Evolutionary conservation across 1,140 invertebrate species (phyloP), one percentile per base, ranked within the genome.

Genomic region (Cepaea nemoralis): DNA sequence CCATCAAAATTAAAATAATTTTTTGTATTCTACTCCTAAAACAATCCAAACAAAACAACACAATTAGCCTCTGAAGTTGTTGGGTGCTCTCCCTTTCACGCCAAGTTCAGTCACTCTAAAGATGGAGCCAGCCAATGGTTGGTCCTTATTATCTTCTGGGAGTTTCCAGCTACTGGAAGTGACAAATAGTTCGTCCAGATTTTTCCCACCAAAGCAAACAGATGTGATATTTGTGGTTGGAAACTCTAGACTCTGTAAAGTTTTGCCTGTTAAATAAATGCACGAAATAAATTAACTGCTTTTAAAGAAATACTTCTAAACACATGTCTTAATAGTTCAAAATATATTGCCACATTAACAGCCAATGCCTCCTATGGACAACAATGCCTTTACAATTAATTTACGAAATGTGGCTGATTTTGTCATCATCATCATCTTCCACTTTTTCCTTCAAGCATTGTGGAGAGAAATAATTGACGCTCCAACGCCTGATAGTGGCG

Each of bases 211-310:
- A 89, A 95, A 97, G 77, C 94, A 94, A 0, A 93, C 94, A 0
- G 96, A 96, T 0, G 96, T 97, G 6, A 95, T 94, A 87, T 95
- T 94, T 75, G 93, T 92, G 0, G 94, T 94, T 14, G 95, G 95
- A 22, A 96, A 92, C 0, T 93, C 86, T 0, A 96, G 86, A 42
- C 90, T 91, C 77, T 93, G 90, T 0, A 95, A 85, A 0, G 95
- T 81, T 81, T 93, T 90, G n/a, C 93, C 92, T 81, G 91, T 88
- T 83, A 82, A 77, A 63, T 48, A 74, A 48, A 73, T 40, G 63
- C 8, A 66, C 10, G 33, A 33, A 67, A 67, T 27, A 33, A 14
- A 12, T 12, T 67, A n/a, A n/a, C 33, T 27, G 8, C 27, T 10
- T n/a, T 35, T 8, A n/a, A n/a, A 14, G 63, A 27, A 67, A 67